These are phyloP conservation scores for Hyles euphorbiae DNA, from an alignment of 1,140 invertebrate genomes.

Conservation along the genomic window DNA sequence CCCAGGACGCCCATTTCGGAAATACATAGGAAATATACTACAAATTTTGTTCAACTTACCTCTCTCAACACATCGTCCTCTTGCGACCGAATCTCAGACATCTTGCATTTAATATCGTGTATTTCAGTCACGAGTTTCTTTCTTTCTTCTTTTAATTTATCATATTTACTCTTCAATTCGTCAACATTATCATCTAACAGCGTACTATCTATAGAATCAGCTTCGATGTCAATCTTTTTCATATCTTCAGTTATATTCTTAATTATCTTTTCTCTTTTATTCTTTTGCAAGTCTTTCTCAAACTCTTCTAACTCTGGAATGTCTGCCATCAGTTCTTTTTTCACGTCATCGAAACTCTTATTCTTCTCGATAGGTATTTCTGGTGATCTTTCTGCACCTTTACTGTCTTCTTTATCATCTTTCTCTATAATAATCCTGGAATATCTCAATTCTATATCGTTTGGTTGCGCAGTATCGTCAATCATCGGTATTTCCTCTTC, in stretches of 20 bases:
- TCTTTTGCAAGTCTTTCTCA: slow-evolving; percentile 62
- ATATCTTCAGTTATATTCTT: slow-evolving; percentile 55
- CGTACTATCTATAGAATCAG: slow-evolving; percentile 56
- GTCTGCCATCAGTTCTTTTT: slow-evolving; percentile 71
- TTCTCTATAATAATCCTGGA: slow-evolving; percentile 55
- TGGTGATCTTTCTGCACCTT: background rate
- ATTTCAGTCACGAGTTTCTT: slow-evolving; percentile 76
- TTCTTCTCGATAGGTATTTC: slow-evolving; percentile 38
- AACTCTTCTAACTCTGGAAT: slow-evolving; percentile 73
- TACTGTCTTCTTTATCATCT: slow-evolving; percentile 13
- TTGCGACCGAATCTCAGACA: slow-evolving; percentile 87
- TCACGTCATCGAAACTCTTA: slow-evolving; percentile 70
- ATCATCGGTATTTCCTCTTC: slow-evolving; percentile 76
- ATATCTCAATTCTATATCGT: slow-evolving; percentile 71
- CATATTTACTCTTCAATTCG: slow-evolving; percentile 67
- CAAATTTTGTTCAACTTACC: slow-evolving; percentile 68
- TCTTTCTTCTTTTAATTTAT: slow-evolving; percentile 76
- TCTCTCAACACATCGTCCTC: slow-evolving; percentile 90
- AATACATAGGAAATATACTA: too few relatives aligned
- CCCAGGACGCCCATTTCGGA: too few relatives aligned
- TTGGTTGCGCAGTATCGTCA: slow-evolving; percentile 62
- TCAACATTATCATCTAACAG: slow-evolving; percentile 59
- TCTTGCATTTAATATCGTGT: slow-evolving; percentile 82
- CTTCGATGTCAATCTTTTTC: slow-evolving; percentile 55
- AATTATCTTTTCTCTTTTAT: slow-evolving; percentile 60